A percentile compares a stretch with the other conserved stretches of the same genome.
Conservation (phyloP, 2,797 vertebrate genomes). For the Botia kubotai region DNA sequence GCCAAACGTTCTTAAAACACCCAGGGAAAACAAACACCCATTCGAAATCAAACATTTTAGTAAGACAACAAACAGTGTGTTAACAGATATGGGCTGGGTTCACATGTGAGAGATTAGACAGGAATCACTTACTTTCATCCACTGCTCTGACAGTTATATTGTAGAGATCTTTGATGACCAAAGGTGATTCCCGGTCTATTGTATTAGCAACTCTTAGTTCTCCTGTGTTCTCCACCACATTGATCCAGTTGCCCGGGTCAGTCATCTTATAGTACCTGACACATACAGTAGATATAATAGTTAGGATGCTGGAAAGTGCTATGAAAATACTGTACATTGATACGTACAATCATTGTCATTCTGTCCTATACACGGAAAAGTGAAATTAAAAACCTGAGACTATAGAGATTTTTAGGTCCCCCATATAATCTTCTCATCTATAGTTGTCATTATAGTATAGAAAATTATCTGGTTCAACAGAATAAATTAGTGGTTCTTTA, state of each 20-base stretch:
- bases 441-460: too few relatives aligned
- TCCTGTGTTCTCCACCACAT: constrained; percentile 76
- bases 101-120: too few relatives aligned
- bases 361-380: too few relatives aligned
- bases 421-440: too few relatives aligned
- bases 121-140: constrained; percentile 62
- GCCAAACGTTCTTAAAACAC: neutral
- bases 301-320: neutral
- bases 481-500: too few relatives aligned
- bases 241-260: constrained; percentile 79
- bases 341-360: too few relatives aligned
- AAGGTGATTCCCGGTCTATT: constrained; percentile 80
- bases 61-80: too few relatives aligned
- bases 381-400: too few relatives aligned
- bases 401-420: too few relatives aligned
- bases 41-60: too few relatives aligned
- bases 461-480: too few relatives aligned
- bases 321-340: neutral
- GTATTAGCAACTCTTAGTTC: constrained; percentile 75
- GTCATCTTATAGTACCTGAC: constrained; percentile 72
- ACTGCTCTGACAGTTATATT: constrained; percentile 70
- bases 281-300: neutral
- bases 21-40: neutral
- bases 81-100: too few relatives aligned
- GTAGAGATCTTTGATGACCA: constrained; percentile 74